phyloP scores from a whole-genome alignment of 30 jellyfish, hydroid and myxozoan genomes.

The Rhopilema esculentum region DNA sequence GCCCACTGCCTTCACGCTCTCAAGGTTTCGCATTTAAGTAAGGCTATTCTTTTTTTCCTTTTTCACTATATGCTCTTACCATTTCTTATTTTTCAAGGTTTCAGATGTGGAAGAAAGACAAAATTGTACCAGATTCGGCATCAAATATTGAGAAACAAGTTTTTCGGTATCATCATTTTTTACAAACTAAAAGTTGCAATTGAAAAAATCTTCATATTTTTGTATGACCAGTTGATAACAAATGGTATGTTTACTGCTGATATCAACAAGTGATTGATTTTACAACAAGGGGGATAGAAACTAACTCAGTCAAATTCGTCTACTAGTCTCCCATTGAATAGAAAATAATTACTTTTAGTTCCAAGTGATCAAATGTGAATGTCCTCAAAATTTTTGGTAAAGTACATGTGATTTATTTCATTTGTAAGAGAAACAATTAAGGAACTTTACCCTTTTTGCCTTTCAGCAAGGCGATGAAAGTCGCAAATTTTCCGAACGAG shows the following conservation, averaged over 20 bases:
- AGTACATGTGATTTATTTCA: no score
- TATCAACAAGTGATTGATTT: no score
- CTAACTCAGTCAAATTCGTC: no score
- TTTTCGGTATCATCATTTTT: conserved; percentile 26
- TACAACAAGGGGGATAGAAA: no score
- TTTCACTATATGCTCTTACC: not conserved
- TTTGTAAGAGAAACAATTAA: no score
- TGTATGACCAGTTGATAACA: not conserved
- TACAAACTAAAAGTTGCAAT: no score
- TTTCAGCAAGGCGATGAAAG: conserved; percentile 61
- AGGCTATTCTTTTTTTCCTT: not conserved
- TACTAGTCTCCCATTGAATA: no score
- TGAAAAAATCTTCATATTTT: not conserved
- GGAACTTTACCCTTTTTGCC: no score
- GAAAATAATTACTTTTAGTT: no score
- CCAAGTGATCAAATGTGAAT: no score
- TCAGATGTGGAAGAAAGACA: conserved; percentile 45
- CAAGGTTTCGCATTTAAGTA: not conserved
- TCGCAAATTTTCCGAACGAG: conserved; percentile 59
- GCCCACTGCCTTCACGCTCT: no score
- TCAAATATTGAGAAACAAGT: conserved; percentile 64
- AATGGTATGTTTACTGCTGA: not conserved
- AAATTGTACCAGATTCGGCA: conserved; percentile 19
- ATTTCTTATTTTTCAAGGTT: conserved; percentile 23
- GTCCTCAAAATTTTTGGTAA: no score